Base-by-base conservation (phyloP, 2,113 vertebrate species). In the Triplophysa tibetana region DNA sequence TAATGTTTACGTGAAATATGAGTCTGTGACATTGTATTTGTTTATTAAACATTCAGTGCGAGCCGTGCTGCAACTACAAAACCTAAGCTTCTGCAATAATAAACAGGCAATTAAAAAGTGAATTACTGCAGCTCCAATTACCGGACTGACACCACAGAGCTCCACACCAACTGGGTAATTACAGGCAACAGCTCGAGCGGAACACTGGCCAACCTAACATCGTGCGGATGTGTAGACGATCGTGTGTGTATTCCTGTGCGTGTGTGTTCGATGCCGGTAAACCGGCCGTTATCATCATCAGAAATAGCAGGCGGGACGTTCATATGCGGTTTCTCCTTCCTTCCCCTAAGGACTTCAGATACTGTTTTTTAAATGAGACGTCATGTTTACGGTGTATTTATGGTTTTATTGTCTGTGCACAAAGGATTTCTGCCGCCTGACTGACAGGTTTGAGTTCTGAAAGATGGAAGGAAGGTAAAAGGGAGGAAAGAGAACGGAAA, bases 81-180 rank as follows among this genome's bases (percentile, higher is more conserved):
- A 83, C 70, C 7, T 67, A 80, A 45, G 82, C 82, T 77, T 69
- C 85, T 58, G 82, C 82, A 79, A 83, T 86, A 86, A 86, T 86
- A 83, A 82, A 79, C 79, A 83, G 80, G 85, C 79, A 83, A 84
- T 86, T 86, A 86, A 83, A 86, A 83, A 73, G 77, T 78, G 82
- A 83, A 86, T 86, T 86, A 86, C 85, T 79, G 85, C 58, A 75
- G 77, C 77, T 81, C 85, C 77, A 83, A 86, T 86, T 86, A 86
- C 77, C 67, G 54, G 62, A 74, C 85, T 86, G 82, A 84, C 82
- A 80, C 79, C 76, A 77, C 75, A 81, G 75, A 60, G 77, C 80
- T 82, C 73, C 82, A 79, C 75, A 82, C 82, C 85, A 82, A 83
- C 62, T 38, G 82, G 85, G 82, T 83, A 86, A 84, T 86, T 86